Base-by-base conservation (phyloP, 2,888 invertebrate species). In the Magallana nippona region DNA sequence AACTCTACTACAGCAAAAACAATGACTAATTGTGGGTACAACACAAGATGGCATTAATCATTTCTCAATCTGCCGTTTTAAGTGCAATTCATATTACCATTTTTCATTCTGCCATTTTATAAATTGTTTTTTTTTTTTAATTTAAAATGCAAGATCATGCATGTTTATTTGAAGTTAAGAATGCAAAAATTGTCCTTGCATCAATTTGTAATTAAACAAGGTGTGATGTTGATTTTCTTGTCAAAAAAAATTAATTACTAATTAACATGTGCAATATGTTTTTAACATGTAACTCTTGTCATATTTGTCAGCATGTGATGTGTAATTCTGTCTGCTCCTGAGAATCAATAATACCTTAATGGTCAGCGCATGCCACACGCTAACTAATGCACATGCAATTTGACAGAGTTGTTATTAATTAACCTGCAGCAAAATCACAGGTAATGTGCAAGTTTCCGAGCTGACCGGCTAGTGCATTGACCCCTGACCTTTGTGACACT, bases 71-170 rank as follows among this genome's bases (percentile, higher is more conserved):
- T 17, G 10, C 19, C 19, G 60, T 27, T 71, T 27, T 32, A 71
- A 71, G n/a, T 71, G 32, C 27, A 13, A 13, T 71, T 32, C 32
- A 15, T 15, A 27, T 71, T 13, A 22, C 19, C 27, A 22, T 63
- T 63, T 60, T 63, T 63, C 32, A 71, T 71, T 71, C 13, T 71
- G 27, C 13, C 71, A 71, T 27, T 15, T n/a, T n/a, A n/a, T n/a
- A n/a, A n/a, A n/a, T n/a, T n/a, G n/a, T n/a, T n/a, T n/a, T 27
- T 32, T 32, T 22, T 15, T 22, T 32, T 27, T 19, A 71, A 27
- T 15, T 15, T 8, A 60, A 71, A 13, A 27, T 71, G 71, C 15
- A 71, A 11, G 71, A 32, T 27, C 71, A 71, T 15, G 71, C 62
- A 8, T 71, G 27, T 19, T 62, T 15, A 60, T 60, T 60, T 60